Base-by-base conservation (phyloP, 2,888 invertebrate genomes). In the Catocala fraxini region DNA sequence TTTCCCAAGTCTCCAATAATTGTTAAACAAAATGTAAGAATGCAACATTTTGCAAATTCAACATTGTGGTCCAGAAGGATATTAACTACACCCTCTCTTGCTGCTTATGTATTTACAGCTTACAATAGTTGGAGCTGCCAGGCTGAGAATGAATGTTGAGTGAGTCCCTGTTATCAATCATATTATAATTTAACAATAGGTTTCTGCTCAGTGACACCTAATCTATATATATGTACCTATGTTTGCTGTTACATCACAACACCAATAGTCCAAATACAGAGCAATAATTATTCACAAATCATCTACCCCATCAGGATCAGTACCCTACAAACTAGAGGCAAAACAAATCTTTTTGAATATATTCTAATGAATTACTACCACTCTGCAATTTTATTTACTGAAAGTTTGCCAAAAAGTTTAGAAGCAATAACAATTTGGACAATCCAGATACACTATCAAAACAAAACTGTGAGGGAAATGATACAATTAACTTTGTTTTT, bases 301-400 rank as follows among this genome's bases (percentile, higher is more conserved):
- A 65, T 60, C 52, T 55, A 66, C 60, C 61, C 63, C 57, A 53
- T 9, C 47, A 39, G 35, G 3, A 42, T 35, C 46, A 52, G 45
- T 13, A 48, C 39, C 52, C 52, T 46, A 41, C 25, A 25, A 55
- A 56, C 47, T 51, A 56, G 42, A 54, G 57, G 65, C 47, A 52
- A 60, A 55, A 60, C 43, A 6, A 58, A 48, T 41, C 49, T 54
- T 53, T 56, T 59, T 63, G 34, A 11, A 59, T 52, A 34, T 43
- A 25, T 58, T 62, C 41, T 49, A 61, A 43, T 59, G 59, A 70
- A 39, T 59, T 64, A 74, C 72, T 75, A 82, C 86, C 87, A 89
- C 92, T 93, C 91, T 93, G 92, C 92, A 89, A 88, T 89, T 91
- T 85, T 88, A 89, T 87, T 73, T 83, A 87, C 84, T 75, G 73